Conservation (phyloP, 2,113 vertebrate species). For the Leiothrix lutea region DNA sequence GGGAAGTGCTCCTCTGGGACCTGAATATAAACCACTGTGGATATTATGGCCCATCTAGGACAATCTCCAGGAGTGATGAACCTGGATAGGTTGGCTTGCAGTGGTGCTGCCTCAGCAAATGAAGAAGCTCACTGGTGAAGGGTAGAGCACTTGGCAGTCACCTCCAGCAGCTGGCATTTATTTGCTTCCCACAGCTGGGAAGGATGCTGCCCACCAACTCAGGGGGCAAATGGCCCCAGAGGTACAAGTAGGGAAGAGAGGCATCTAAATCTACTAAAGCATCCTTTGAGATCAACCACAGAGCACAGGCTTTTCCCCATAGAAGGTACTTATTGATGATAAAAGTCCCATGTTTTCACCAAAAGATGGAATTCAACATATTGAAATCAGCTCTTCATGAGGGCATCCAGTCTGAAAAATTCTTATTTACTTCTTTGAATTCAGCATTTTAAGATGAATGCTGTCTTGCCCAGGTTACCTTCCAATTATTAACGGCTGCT, state of each 20-base stretch:
- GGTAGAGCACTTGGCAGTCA: fast-evolving
- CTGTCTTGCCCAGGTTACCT: background rate
- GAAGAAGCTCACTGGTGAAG: background rate
- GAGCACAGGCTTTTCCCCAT: background rate
- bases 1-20: background rate
- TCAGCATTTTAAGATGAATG: background rate
- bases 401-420: background rate
- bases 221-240: background rate
- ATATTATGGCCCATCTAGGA: background rate
- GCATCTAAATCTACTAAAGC: background rate
- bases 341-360: background rate
- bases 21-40: background rate
- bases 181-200: background rate
- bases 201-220: background rate
- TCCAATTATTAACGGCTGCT: background rate
- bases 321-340: background rate
- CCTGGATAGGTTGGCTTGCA: fast-evolving
- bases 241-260: background rate
- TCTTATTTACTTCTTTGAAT: background rate
- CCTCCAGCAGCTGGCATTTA: background rate
- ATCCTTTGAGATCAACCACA: background rate
- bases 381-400: background rate
- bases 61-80: background rate
- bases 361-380: background rate
- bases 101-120: fast-evolving